These are phyloP conservation scores for Leptinotarsa rubiginosa DNA, from an alignment of 2,888 invertebrate genomes.

Conservation along the genomic window DNA sequence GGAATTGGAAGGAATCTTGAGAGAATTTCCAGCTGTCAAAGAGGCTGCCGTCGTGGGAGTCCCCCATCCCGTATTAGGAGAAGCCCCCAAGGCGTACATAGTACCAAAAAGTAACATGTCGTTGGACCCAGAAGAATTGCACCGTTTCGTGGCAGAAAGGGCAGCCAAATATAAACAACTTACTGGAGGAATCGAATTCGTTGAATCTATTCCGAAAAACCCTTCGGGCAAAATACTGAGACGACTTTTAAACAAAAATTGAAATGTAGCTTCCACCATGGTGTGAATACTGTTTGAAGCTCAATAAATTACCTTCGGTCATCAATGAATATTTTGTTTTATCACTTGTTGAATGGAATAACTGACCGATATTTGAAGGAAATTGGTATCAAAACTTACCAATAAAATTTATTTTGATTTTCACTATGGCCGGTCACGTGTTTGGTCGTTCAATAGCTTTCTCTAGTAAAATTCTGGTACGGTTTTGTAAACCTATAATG, in stretches of 20 bases:
- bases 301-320: no score
- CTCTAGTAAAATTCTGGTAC: no score
- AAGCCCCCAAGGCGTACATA: constrained; percentile 82
- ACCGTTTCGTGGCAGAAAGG: constrained; percentile 73
- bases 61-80: constrained; percentile 76
- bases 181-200: constrained; percentile 68
- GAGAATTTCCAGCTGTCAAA: constrained; percentile 77
- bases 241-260: constrained; percentile 50
- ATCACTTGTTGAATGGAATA: no score
- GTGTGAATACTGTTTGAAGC: no score
- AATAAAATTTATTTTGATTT: no score
- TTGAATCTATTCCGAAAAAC: constrained; percentile 71
- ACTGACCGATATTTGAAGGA: no score
- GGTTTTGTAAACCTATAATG: no score
- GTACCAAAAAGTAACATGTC: constrained; percentile 67
- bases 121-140: constrained; percentile 69
- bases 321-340: no score
- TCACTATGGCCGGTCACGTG: no score
- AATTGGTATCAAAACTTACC: no score
- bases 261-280: background rate
- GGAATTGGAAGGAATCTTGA: constrained; percentile 82
- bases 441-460: no score
- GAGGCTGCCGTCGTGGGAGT: constrained; percentile 89
- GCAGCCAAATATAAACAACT: constrained; percentile 84
- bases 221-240: constrained; percentile 74